phyloP scores from a whole-genome alignment of 2,113 vertebrate species.

The Dicerorhinus sumatrensis region DNA sequence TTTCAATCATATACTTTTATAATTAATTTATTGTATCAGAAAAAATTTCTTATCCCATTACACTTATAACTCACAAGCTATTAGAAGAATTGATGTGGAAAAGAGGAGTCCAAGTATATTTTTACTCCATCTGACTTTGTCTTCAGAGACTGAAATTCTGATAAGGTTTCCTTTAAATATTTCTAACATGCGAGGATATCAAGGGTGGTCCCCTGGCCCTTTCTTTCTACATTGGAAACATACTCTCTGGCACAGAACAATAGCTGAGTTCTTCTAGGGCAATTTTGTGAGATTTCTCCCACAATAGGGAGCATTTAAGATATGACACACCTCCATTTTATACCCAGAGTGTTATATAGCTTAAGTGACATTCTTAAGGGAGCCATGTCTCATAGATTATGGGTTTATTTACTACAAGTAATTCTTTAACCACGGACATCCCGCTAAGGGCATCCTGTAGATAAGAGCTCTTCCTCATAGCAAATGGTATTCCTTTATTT shows the following conservation, averaged over 20 bases:
- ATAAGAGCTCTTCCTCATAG: background rate
- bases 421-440: background rate
- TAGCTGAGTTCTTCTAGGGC: background rate
- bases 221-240: background rate
- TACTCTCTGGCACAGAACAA: background rate
- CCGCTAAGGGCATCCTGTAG: background rate
- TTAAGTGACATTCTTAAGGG: background rate
- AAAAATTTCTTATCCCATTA: slow-evolving; percentile 49
- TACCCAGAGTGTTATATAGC: background rate
- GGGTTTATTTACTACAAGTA: background rate
- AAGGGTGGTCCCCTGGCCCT: background rate
- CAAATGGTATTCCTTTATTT: background rate
- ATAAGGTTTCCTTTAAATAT: slow-evolving; percentile 18
- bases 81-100: slow-evolving; percentile 44
- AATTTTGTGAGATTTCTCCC: background rate
- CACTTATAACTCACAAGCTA: slow-evolving; percentile 48
- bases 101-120: background rate
- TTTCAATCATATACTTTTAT: slow-evolving; percentile 55
- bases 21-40: slow-evolving; percentile 65
- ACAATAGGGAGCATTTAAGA: background rate
- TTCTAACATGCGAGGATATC: background rate
- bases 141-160: background rate
- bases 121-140: slow-evolving; percentile 29
- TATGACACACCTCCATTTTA: background rate
- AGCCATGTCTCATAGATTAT: background rate